A percentile compares a stretch with the other conserved stretches of the same genome.
Conservation (phyloP, 2,113 vertebrate species). For the Marcusenius ussheri region DNA sequence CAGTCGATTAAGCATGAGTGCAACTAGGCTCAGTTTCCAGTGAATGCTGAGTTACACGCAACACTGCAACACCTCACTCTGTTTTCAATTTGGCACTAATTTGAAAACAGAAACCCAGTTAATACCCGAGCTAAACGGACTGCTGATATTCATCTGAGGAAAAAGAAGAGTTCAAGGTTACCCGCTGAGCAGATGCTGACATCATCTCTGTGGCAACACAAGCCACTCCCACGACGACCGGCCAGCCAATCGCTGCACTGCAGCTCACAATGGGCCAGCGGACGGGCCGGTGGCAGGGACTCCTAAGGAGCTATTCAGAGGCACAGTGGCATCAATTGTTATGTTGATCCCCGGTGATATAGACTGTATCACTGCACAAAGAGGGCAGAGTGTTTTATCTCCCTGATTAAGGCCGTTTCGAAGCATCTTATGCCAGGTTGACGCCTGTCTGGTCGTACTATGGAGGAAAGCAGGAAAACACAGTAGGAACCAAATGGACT, state of each 20-base stretch:
- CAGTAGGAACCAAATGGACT: background rate
- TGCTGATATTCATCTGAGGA: background rate
- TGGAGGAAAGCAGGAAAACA: background rate
- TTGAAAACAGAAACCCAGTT: background rate
- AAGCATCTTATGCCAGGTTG: background rate
- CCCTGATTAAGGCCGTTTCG: background rate
- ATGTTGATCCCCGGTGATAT: background rate
- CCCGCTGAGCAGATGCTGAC: background rate
- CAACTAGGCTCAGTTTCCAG: background rate
- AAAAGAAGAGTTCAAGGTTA: background rate
- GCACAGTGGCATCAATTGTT: background rate
- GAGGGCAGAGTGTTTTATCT: slow-evolving; percentile 1
- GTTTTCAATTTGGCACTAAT: background rate
- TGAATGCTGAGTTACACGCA: background rate
- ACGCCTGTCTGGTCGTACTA: background rate
- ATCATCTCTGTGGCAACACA: slow-evolving; percentile 3
- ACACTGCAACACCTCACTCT: background rate
- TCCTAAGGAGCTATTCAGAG: background rate
- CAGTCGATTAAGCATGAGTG: background rate
- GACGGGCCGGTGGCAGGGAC: background rate
- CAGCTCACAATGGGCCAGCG: background rate
- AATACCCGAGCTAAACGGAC: background rate
- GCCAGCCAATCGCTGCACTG: background rate
- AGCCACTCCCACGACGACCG: background rate
- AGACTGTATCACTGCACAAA: background rate